Base-by-base conservation (phyloP, 2,888 invertebrate species). In the Notocelia uddmanniana region DNA sequence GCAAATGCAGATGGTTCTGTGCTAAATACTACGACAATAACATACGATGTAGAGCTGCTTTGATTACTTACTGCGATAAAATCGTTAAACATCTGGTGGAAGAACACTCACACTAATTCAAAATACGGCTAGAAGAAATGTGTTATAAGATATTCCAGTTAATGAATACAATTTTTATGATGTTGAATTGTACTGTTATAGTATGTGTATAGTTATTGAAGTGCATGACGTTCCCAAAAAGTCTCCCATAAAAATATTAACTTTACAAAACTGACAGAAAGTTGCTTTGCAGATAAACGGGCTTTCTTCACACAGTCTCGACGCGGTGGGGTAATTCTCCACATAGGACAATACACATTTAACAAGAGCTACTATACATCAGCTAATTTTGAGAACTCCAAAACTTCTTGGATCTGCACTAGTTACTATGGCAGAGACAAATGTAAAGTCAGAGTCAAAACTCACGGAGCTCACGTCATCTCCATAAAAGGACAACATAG, bases 271-370 rank as follows among this genome's bases (percentile, higher is more conserved):
- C 52, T 64, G 2, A 64, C 52, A 37, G 34, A 23, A 37, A 23
- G 2, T 19, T 63, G 54, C 58, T 15, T 75, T 73, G 21, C 73
- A 75, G 74, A 50, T 45, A 69, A 50, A 54, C 71, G 71, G 11
- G 57, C 77, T 54, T 80, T 69, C 73, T 78, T 74, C 60, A 69
- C 83, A 0, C 69, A 77, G 48, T 86, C 87, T 3, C 82, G 82
- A 63, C 81, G 87, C 15, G 87, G 87, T 5, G 85, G 85, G 0
- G 67, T 75, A 0, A 75, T 84, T 18, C 76, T 87, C 45, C 81
- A 85, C 72, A 64, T 81, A 54, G 79, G 80, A 0, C 74, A 77
- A 3, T 82, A 83, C 69, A 81, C 78, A 26, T 87, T 77, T 68
- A 80, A 86, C 75, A 80, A 78, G 74, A 80, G 80, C 21, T 72